Evolutionary conservation across 2,797 vertebrate genomes (phyloP), one percentile per base, ranked within the genome.

Genomic region (Typhlichthys eigenmanni): DNA sequence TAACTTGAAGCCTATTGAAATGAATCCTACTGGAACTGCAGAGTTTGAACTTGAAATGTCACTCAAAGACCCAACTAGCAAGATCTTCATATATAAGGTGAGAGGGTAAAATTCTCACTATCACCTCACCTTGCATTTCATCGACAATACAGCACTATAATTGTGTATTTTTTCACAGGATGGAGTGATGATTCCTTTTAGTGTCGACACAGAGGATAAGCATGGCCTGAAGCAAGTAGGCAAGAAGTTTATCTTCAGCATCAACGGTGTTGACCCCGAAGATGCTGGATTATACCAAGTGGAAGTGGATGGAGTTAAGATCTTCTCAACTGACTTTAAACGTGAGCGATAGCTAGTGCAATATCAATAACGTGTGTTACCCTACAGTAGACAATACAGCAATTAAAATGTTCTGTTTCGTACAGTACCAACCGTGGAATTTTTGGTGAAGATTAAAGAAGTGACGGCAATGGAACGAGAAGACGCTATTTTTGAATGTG

Each of bases 271-370:
- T 68, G 69, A 63, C 55, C 89, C 91, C 0, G 95, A 95, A 17
- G 95, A 98, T 47, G 93, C 95, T 2, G 96, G 95, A n/a, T 32
- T 96, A 13, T 96, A 96, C 75, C 93, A 95, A 82, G 87, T 98
- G 71, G 90, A 89, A 75, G 90, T 96, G 68, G 94, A 95, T 68
- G 94, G 94, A 0, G 78, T 93, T 0, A 94, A 92, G 32, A 54
- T 98, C 65, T 96, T 96, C 88, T 94, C 95, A 13, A 95, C 95
- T 0, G 94, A 96, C 13, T 86, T 93, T 53, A 91, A 93, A 46
- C 67, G 96, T 98, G 88, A 81, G 88, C 9, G 38, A 0, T 8
- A 43, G 9, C 38, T 43, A 43, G 9, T 43, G 38, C 38, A 43
- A 43, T 43, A 43, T 43, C 38, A 9, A 7, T 43, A 9, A 43